Evolutionary conservation across 2,113 vertebrate genomes (phyloP).

Genomic region (Lontra canadensis): DNA sequence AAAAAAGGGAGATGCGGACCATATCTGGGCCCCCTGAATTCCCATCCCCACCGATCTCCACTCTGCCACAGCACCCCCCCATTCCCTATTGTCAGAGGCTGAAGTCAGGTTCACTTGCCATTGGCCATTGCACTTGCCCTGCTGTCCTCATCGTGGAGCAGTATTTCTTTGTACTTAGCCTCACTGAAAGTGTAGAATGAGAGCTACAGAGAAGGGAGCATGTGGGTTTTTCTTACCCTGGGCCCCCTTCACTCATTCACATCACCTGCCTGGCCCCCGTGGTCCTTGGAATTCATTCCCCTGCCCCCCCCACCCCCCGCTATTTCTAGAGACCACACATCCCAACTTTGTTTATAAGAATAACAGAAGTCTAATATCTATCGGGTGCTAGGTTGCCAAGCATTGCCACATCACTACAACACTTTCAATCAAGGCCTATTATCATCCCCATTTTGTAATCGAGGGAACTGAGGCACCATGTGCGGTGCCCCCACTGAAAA

Average conservation of each 20-base stretch:
- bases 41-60: not conserved
- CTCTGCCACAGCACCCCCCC: not conserved
- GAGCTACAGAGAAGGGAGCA: not conserved
- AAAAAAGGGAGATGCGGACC: accelerated
- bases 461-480: not conserved
- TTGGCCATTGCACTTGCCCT: not conserved
- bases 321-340: not conserved
- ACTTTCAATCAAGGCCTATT: not conserved
- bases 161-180: not conserved
- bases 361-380: not conserved
- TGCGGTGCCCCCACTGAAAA: not conserved
- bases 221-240: not conserved
- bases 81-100: not conserved
- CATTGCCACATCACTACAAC: not conserved
- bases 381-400: not conserved
- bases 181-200: not conserved
- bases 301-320: too few species aligned
- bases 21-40: not conserved
- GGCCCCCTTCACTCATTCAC: accelerated
- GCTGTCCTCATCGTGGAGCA: not conserved
- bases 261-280: accelerated
- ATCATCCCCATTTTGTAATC: not conserved
- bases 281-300: too few species aligned
- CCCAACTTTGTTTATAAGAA: not conserved
- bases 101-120: not conserved